phyloP scores from a whole-genome alignment of 1,140 invertebrate species.

The Tetramorium simillimum region DNA sequence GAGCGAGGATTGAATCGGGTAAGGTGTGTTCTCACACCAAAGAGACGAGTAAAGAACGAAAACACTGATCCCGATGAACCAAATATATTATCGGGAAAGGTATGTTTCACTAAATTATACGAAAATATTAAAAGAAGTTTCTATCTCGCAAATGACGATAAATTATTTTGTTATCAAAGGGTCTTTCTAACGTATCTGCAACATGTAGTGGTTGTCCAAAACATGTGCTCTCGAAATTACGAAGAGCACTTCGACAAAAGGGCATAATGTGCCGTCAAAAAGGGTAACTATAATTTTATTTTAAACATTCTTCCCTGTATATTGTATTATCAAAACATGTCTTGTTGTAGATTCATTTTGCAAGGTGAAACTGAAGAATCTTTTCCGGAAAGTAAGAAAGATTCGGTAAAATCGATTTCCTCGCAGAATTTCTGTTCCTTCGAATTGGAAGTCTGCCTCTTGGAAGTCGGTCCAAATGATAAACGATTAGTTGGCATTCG shows the following conservation, averaged over 20 bases:
- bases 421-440: slow-evolving; percentile 88
- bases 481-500: slow-evolving; percentile 89
- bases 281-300: slow-evolving; percentile 86
- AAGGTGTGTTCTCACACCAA: slow-evolving; percentile 90
- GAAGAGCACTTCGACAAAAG: slow-evolving; percentile 88
- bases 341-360: slow-evolving; percentile 87
- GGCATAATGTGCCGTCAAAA: slow-evolving; percentile 90
- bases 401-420: slow-evolving; percentile 72
- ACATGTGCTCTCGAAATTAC: slow-evolving; percentile 88
- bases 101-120: slow-evolving; percentile 66
- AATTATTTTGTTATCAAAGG: slow-evolving; percentile 84
- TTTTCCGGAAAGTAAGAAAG: slow-evolving; percentile 63
- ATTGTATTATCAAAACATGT: slow-evolving; percentile 29
- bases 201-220: slow-evolving; percentile 89
- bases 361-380: slow-evolving; percentile 87
- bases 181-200: slow-evolving; percentile 91
- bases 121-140: slow-evolving; percentile 10
- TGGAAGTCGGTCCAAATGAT: slow-evolving; percentile 79
- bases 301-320: background rate
- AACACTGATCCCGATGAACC: slow-evolving; percentile 77
- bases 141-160: background rate
- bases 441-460: slow-evolving; percentile 92
- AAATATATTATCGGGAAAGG: slow-evolving; percentile 85
- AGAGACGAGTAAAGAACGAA: slow-evolving; percentile 82
- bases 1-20: slow-evolving; percentile 90